A percentile compares a stretch with the other conserved stretches of the same genome.
phyloP scores from a whole-genome alignment of 2,888 invertebrate species.

The Pyralis farinalis region DNA sequence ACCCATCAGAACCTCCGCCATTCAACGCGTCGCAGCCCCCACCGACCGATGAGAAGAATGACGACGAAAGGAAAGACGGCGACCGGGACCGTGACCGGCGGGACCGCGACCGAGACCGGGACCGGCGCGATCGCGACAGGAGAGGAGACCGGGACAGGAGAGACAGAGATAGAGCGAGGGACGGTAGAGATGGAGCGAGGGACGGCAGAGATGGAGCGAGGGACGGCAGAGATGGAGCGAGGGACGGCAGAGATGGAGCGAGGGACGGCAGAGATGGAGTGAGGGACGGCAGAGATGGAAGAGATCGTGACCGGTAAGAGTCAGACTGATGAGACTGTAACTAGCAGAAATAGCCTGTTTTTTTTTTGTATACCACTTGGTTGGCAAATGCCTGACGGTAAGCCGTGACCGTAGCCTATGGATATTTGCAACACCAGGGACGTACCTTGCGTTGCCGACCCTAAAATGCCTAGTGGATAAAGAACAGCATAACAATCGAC shows the following conservation, averaged over 20 bases:
- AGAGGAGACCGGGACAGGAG: slow-evolving; percentile 22
- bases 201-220: slow-evolving; percentile 18
- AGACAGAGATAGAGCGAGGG: slow-evolving; percentile 14
- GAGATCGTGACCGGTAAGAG: slow-evolving; percentile 20
- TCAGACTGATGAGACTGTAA: too few relatives aligned
- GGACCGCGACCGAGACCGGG: slow-evolving; percentile 21
- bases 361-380: too few relatives aligned
- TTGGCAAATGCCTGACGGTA: too few relatives aligned
- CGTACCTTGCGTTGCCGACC: too few relatives aligned
- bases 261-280: slow-evolving; percentile 14
- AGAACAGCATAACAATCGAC: too few relatives aligned
- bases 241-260: slow-evolving; percentile 14
- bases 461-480: too few relatives aligned
- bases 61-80: slow-evolving; percentile 45
- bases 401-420: too few relatives aligned
- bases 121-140: slow-evolving; percentile 18
- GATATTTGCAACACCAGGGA: too few relatives aligned
- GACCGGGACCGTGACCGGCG: slow-evolving; percentile 38
- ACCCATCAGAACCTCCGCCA: slow-evolving; percentile 44
- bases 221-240: slow-evolving; percentile 19
- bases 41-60: slow-evolving; percentile 37
- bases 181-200: slow-evolving; percentile 16
- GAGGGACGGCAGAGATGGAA: slow-evolving; percentile 13
- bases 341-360: too few relatives aligned
- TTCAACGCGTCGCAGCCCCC: slow-evolving; percentile 46